Base-by-base conservation (phyloP, 2,888 invertebrate species). In the Rotaria magnacalcarata region DNA sequence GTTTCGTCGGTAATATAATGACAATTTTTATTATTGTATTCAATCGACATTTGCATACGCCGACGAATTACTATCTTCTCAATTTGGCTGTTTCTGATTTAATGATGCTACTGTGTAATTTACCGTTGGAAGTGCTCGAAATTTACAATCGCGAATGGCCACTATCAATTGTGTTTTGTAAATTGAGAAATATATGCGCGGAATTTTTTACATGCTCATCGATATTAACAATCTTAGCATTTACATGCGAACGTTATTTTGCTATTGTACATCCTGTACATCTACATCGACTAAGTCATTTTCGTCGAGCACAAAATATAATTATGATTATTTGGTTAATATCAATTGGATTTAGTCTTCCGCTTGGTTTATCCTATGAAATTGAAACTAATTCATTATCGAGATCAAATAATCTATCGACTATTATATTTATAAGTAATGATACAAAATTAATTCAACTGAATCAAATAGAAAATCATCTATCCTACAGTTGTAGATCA, bases 201-300 rank as follows among this genome's bases (percentile, higher is more conserved):
- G 84, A 84, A 34, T 84, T 56, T 54, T 52, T 84, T 41, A 84
- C 52, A 19, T 84, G 56, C 34, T 84, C 54, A 34, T 54, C 54
- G 0, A 84, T 84, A 34, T 84, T 84, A 54, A 84, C 84, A 11
- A 84, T 84, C 11, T 54, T 84, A 54, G 52, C 43, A 34, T 84
- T 84, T 84, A 52, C 84, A 21, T 52, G 52, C 41, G 84, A 84
- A 84, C 84, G 84, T 24, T 84, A 84, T 54, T 84, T 84, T 56
- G 84, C 84, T 47, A 84, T 84, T 19, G 34, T 52, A 21, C 54
- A 54, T 84, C 84, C 84, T n/a, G 19, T 84, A 14, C 34, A 54
- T 47, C 21, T 56, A 1, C 84, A 54, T 56, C 27, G 19, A 34
- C 34, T 84, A 52, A 84, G 84, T 54, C 56, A 52, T 34, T 56